Evolutionary conservation across 2,797 vertebrate genomes (phyloP), one percentile per base, ranked within the genome.

Genomic region (Premnoplex brunnescens): DNA sequence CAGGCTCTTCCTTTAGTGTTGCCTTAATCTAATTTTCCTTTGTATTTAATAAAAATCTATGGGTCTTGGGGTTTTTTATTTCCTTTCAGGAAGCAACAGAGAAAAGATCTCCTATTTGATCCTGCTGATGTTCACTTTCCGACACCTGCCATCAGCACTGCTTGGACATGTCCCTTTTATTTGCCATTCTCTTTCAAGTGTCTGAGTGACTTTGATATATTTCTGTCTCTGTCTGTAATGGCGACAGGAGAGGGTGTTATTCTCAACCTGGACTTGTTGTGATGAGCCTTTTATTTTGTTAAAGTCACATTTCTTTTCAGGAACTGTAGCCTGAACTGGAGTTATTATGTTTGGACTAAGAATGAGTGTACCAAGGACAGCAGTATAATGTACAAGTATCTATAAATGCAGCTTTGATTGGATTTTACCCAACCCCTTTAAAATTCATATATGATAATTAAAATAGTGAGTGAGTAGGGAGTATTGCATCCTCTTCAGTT

Each of bases 151-250:
- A 98, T 97, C 97, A 98, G 97, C 97, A 93, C 95, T 54, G 95
- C 97, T 97, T 97, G 98, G 98, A 98, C 98, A 98, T 69, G 64
- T 98, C 97, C 96, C 94, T 98, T 98, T 98, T 98, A 98, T 98
- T 98, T 98, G 95, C 94, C 94, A 98, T 98, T 98, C 98, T 96
- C 97, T 98, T 98, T 98, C 96, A 98, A 98, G 97, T 98, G 96
- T 94, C 73, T 93, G 85, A 82, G 96, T 32, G 11, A 97, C 98
- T 98, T 98, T 98, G 98, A 98, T 98, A 98, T 98, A 97, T 97
- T 97, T 98, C 97, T 94, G 66, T 98, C 97, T 97, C 96, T 97
- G 80, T 97, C 97, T 98, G 97, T 97, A 98, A 97, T 97, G 97
- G 97, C 97, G 97, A 97, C 89, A 96, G 97, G 97, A 94, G 89